Base-by-base conservation (phyloP, 2,888 invertebrate species). In the Tenodera sinensis region DNA sequence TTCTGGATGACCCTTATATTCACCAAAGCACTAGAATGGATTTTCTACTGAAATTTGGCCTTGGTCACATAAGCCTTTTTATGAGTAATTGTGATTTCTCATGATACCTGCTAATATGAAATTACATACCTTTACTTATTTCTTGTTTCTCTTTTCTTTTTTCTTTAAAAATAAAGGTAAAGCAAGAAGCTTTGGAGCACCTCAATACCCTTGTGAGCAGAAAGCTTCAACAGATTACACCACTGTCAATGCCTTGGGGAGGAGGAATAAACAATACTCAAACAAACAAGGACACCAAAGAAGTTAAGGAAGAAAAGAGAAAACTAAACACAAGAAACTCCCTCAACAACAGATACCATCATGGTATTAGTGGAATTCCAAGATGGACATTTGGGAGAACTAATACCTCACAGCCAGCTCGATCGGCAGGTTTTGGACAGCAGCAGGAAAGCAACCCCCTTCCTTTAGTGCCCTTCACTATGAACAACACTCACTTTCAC, bases 161-260 rank as follows among this genome's bases (percentile, higher is more conserved):
- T 42, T 28, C 25, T 88, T 3, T 20, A 71, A 71, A 54, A 71
- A 71, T 71, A 25, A 20, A 92, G 92, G 91, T 91, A 88, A 92
- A 92, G 89, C 91, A 92, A 89, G 83, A 92, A 15, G 92, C 92
- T 3, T 84, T 92, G 54, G 91, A 92, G 86, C 91, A 92, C 89
- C 91, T 92, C 85, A 91, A 90, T 84, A 90, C 91, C 83, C 88
- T 92, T 28, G 91, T 91, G 83, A 90, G 91, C n/a, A 91, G 91
- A 88, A 92, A 91, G 89, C 90, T 92, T 34, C 4, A 71, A 20
- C 54, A 71, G 25, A 71, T 71, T 25, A 71, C 54, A 20, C 54
- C 54, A 0, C 20, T 71, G 20, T 71, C 54, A 71, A 71, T 71
- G 54, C 54, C 54, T 3, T 71, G 54, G 54, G 20, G 20, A 71